A percentile compares a stretch with the other conserved stretches of the same genome.
phyloP scores from a whole-genome alignment of 2,888 invertebrate species.

The Drosophila peninsularis region DNA sequence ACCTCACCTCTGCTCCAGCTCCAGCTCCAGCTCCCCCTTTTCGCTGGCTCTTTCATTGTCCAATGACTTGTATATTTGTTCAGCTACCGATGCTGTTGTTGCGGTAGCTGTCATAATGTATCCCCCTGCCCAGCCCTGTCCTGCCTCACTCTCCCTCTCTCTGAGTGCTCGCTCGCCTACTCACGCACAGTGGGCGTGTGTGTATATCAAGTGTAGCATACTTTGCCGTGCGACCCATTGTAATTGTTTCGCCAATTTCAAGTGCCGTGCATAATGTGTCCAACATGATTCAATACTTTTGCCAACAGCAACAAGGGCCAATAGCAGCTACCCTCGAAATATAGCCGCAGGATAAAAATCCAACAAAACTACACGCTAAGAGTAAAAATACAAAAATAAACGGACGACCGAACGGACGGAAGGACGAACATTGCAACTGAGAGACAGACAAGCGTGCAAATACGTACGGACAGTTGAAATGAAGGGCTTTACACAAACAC shows the following conservation, averaged over 20 bases:
- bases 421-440: slow-evolving; percentile 25
- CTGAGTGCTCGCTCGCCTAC: slow-evolving; percentile 8
- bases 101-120: slow-evolving; percentile 68
- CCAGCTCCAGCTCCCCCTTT: not conserved
- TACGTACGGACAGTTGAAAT: slow-evolving; percentile 75
- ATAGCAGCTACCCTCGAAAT: slow-evolving; percentile 55
- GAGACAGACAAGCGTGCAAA: slow-evolving; percentile 71
- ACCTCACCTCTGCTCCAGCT: not conserved
- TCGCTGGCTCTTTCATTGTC: slow-evolving; percentile 50
- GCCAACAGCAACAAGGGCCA: slow-evolving; percentile 13
- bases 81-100: slow-evolving; percentile 37
- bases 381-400: slow-evolving; percentile 59
- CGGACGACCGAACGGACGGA: slow-evolving; percentile 17
- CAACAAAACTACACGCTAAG: slow-evolving; percentile 69
- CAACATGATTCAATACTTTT: slow-evolving; percentile 78
- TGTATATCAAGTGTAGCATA: slow-evolving; percentile 67
- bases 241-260: slow-evolving; percentile 80
- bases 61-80: slow-evolving; percentile 75
- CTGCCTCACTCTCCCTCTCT: not conserved
- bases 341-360: slow-evolving; percentile 62
- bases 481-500: slow-evolving; percentile 50
- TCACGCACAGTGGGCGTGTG: slow-evolving; percentile 40
- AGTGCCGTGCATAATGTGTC: slow-evolving; percentile 75
- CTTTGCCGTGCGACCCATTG: slow-evolving; percentile 60
- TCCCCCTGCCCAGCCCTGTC: slow-evolving; percentile 12